Evolutionary conservation across 2,888 invertebrate genomes (phyloP), one percentile per base, ranked within the genome.

Genomic region (Pandemis cinnamomeana): DNA sequence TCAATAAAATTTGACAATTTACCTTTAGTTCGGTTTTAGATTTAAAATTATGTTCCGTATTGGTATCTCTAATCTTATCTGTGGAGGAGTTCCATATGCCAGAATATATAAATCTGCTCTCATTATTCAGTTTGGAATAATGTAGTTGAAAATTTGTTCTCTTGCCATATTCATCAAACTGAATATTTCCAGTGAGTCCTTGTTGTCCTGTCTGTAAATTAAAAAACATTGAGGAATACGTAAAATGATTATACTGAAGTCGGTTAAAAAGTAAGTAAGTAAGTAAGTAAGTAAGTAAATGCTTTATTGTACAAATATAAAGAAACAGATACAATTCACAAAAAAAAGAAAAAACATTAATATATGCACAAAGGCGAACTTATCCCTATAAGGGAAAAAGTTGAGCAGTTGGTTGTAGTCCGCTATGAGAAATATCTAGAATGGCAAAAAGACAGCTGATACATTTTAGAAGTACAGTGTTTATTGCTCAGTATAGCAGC

Each of bases 81-180:
- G 89, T 91, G 71, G 82, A 89, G 0, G 88, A 96, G 60, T 95
- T 85, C 88, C 96, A 95, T 78, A 95, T 87, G 71, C 95, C 95
- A 75, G 94, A 88, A 78, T 92, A 91, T 77, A 92, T 87, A 82
- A 95, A 95, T 72, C 96, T 83, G 86, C 96, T 95, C 68, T 96
- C 87, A 79, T 81, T 84, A 77, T 86, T 87, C 61, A 93, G 78
- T 82, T 92, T 93, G 6, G 92, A 92, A 78, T 96, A 93, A 86
- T 96, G 91, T 75, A 97, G 79, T 63, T 89, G 91, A 83, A 97
- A 95, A 84, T 95, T 88, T 76, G 90, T 90, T 82, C 97, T 87
- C 84, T 95, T 94, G 58, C 98, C 98, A 76, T 94, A 83, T 46
- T 95, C 90, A 81, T 97, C 95, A 81, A 97, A 96, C 71, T 92